A percentile compares a stretch with the other conserved stretches of the same genome.
Evolutionary conservation across 2,888 invertebrate species (phyloP).

Genomic region (Volucella zonaria): DNA sequence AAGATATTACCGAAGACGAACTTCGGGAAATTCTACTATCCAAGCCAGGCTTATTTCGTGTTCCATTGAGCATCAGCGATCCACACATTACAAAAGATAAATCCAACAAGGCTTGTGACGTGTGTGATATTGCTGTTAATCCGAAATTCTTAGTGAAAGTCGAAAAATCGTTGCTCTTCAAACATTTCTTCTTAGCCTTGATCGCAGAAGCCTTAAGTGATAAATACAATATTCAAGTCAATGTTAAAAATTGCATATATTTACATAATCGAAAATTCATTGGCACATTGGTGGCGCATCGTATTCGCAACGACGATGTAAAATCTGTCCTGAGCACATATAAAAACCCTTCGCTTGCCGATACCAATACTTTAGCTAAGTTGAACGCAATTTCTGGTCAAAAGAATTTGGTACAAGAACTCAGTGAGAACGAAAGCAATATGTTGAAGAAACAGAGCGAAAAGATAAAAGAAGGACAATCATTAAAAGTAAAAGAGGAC

Average conservation of each 20-base stretch:
- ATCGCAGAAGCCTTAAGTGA: constrained; percentile 90
- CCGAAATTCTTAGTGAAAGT: constrained; percentile 90
- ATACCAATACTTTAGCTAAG: constrained; percentile 74
- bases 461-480: constrained; percentile 62
- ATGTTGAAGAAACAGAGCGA: constrained; percentile 76
- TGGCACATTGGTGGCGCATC: constrained; percentile 89
- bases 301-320: constrained; percentile 88
- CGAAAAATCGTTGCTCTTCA: constrained; percentile 87
- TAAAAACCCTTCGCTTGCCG: constrained; percentile 75
- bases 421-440: constrained; percentile 79
- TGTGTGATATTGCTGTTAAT: constrained; percentile 93
- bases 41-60: constrained; percentile 88
- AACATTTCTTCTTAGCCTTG: constrained; percentile 90
- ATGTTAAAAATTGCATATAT: constrained; percentile 86
- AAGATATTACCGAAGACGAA: constrained; percentile 88
- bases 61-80: constrained; percentile 96
- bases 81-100: constrained; percentile 91
- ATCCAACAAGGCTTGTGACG: constrained; percentile 88
- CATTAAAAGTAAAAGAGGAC: constrained; percentile 76
- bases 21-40: constrained; percentile 87
- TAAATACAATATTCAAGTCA: constrained; percentile 89
- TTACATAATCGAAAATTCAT: constrained; percentile 89
- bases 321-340: constrained; percentile 82
- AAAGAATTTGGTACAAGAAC: constrained; percentile 85
- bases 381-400: constrained; percentile 43